Conservation (phyloP, 2,888 invertebrate genomes). For the Brachyptera risi region DNA sequence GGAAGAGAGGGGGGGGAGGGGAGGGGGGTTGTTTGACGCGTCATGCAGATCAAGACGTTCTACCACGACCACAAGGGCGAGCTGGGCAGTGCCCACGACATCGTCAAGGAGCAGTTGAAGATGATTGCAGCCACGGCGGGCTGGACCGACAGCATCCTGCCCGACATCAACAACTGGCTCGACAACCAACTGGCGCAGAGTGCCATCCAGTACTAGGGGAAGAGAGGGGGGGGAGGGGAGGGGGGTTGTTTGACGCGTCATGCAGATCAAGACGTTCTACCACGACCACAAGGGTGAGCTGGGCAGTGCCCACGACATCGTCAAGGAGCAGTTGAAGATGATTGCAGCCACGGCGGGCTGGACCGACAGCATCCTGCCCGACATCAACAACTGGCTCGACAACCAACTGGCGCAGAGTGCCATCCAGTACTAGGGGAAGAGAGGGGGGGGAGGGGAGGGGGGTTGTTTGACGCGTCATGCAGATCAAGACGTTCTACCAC, state of each 20-base stretch:
- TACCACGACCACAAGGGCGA: no score
- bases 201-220: constrained; percentile 7
- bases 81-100: background rate
- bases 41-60: no score
- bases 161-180: constrained; percentile 70
- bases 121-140: constrained; percentile 70
- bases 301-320: constrained; percentile 35
- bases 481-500: no score
- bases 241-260: no score
- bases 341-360: constrained; percentile 72
- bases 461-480: no score
- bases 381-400: constrained; percentile 69
- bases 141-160: constrained; percentile 72
- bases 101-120: constrained; percentile 67
- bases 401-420: background rate
- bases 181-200: constrained; percentile 40
- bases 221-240: no score
- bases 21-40: no score
- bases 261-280: no score
- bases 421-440: constrained; percentile 12
- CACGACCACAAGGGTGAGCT: background rate
- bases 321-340: constrained; percentile 67
- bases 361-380: constrained; percentile 70
- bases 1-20: no score
- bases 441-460: no score